These are phyloP conservation scores for Anastrepha ludens DNA, from an alignment of 1,140 invertebrate genomes.

Conservation along the genomic window DNA sequence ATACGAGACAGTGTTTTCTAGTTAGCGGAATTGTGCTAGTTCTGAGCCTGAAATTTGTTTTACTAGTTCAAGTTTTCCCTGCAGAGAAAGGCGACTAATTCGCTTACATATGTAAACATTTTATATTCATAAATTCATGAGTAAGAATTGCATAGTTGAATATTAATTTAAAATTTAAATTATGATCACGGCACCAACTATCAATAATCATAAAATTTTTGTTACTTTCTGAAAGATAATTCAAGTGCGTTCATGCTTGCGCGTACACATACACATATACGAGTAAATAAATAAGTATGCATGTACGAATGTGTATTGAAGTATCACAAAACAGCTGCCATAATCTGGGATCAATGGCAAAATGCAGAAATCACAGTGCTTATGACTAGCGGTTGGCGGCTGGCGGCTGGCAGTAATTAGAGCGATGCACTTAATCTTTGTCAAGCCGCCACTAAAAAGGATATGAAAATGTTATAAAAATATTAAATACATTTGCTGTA, in stretches of 20 bases:
- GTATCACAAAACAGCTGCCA: constrained; percentile 48
- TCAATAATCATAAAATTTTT: constrained; percentile 48
- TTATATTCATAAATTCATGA: background rate
- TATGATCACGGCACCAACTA: constrained; percentile 31
- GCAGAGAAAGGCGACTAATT: too few relatives aligned
- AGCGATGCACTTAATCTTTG: constrained; percentile 45
- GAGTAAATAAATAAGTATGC: background rate
- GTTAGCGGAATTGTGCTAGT: too few relatives aligned
- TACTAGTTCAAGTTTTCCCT: too few relatives aligned
- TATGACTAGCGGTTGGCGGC: background rate
- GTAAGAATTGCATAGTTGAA: constrained; percentile 19
- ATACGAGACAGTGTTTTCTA: too few relatives aligned
- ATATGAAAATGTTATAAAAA: constrained; percentile 48
- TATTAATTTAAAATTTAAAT: constrained; percentile 13
- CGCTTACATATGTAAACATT: too few relatives aligned
- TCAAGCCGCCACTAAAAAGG: constrained; percentile 41
- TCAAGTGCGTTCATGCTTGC: background rate
- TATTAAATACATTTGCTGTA: constrained; percentile 49
- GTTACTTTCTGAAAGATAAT: constrained; percentile 15
- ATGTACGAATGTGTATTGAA: constrained; percentile 5
- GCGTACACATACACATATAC: background rate
- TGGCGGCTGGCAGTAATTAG: constrained; percentile 23
- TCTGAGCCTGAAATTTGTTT: too few relatives aligned
- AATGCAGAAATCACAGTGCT: constrained; percentile 6
- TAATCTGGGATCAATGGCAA: constrained; percentile 25